Percentiles rank a stretch among this genome's conserved stretches.
phyloP scores from a whole-genome alignment of 2,888 invertebrate genomes.

The Chymomyza fuscimana region DNA sequence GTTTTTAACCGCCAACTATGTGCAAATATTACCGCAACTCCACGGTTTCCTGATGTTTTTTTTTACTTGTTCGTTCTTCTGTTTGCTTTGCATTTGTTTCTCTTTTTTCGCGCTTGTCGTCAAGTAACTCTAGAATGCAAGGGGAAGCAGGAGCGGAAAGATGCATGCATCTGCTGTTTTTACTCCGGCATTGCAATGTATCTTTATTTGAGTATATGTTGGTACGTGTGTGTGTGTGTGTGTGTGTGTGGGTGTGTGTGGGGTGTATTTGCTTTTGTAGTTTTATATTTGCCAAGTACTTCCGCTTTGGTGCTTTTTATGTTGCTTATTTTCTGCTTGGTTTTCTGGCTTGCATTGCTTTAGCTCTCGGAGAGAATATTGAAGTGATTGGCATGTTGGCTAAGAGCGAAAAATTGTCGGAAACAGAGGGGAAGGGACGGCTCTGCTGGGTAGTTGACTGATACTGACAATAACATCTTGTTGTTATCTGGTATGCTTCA shows the following conservation, averaged over 20 bases:
- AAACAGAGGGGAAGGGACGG: not conserved
- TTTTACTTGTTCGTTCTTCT: not conserved
- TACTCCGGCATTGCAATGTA: conserved; percentile 1
- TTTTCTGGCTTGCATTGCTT: conserved; percentile 6
- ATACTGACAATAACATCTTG: not conserved
- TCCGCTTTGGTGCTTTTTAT: conserved; percentile 49
- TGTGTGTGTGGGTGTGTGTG: conserved; percentile 11
- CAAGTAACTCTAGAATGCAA: not conserved
- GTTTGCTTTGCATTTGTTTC: not conserved
- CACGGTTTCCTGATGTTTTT: not conserved
- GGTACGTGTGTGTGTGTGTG: not conserved
- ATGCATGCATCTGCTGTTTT: not conserved
- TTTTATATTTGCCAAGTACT: conserved; percentile 44
- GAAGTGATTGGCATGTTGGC: not conserved
- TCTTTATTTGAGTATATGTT: not conserved
- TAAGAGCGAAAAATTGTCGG: not conserved
- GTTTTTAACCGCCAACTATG: not conserved
- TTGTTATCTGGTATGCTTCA: not conserved
- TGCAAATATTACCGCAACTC: not conserved
- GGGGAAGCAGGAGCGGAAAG: not conserved
- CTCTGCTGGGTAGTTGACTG: not conserved
- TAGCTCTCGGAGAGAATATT: not conserved
- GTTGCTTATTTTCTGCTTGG: conserved; percentile 41
- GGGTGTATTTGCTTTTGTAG: conserved; percentile 3
- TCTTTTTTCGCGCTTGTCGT: not conserved